Evolutionary conservation across 1,140 invertebrate genomes (phyloP), one percentile per base, ranked within the genome.

Genomic region (Venturia canescens): DNA sequence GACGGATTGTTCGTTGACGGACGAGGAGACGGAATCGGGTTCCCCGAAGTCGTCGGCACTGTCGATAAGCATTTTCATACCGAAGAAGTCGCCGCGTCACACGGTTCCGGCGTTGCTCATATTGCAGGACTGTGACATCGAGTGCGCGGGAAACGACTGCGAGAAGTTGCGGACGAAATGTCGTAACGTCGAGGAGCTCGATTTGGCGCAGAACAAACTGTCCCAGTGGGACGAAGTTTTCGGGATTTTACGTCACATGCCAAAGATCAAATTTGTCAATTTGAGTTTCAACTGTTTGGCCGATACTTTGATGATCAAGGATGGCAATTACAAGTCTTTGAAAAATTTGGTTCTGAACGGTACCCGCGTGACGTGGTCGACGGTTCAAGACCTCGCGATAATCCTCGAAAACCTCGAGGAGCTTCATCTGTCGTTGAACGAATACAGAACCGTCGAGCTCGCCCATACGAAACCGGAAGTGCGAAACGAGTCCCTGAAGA

Each of bases 131-230:
- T 97, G 96, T 89, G 96, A 97, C 88, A 98, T 98, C 82, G 95
- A 96, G 82, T 95, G 94, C 81, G 96, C 96, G 63, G 97, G 97
- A n/a, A 95, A 96, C 87, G 94, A 95, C 23, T 93, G 94, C 50
- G 94, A 95, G 72, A 91, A 92, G 27, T 92, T 98, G 27, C 93
- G 95, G 44, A 94, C 95, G 79, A 96, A 97, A 89, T 98, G 97
- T 89, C 94, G 94, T 60, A 94, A 95, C 82, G 97, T 98, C 2
- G 95, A 96, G 84, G 97, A 98, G 91, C 92, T 98, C 66, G 97
- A 98, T 88, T 92, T 98, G 66, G 97, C 97, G 15, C 97, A 97
- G 87, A 98, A 98, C 91, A 96, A 96, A 87, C 92, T 98, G 9
- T 94, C 94, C 67, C 94, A 97, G 85, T 98, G 97, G 96, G 92